Conservation (phyloP, 2,888 invertebrate species). For the Scelioninae gen. 2 region DNA sequence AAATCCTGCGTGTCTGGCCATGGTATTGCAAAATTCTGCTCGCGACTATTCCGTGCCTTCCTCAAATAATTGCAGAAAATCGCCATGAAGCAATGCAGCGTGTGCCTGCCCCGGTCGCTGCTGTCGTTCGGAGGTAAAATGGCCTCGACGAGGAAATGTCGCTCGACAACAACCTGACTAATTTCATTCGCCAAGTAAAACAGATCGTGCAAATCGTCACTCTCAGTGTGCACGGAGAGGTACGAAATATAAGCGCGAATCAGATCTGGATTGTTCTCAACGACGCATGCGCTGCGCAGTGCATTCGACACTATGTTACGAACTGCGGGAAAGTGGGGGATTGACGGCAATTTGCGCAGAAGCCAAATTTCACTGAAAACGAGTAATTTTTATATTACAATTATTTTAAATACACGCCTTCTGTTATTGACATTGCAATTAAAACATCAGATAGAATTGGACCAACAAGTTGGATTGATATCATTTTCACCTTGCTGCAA, state of each 20-base stretch:
- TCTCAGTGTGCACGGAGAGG: conserved; percentile 84
- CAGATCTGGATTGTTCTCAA: conserved; percentile 90
- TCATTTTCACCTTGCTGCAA: no score
- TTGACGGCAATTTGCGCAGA: conserved; percentile 81
- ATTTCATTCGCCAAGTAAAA: conserved; percentile 86
- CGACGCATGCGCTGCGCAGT: conserved; percentile 90
- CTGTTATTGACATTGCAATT: no score
- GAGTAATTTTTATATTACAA: not conserved
- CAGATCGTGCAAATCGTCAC: conserved; percentile 81
- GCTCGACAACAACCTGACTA: conserved; percentile 92
- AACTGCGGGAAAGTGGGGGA: conserved; percentile 87
- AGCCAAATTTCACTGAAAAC: conserved; percentile 77
- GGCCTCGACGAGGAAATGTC: conserved; percentile 89
- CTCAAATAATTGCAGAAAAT: conserved; percentile 87
- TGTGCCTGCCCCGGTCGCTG: conserved; percentile 75
- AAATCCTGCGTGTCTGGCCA: conserved; percentile 86
- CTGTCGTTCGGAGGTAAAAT: conserved; percentile 81
- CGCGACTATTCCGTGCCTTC: conserved; percentile 81
- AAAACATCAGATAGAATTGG: no score
- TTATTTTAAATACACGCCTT: no score
- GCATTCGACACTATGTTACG: conserved; percentile 83
- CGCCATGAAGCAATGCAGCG: conserved; percentile 83
- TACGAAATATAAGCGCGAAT: conserved; percentile 91
- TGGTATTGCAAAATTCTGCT: conserved; percentile 76
- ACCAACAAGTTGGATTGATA: no score